phyloP scores from a whole-genome alignment of 1,140 invertebrate species.

The Octopus sinensis region DNA sequence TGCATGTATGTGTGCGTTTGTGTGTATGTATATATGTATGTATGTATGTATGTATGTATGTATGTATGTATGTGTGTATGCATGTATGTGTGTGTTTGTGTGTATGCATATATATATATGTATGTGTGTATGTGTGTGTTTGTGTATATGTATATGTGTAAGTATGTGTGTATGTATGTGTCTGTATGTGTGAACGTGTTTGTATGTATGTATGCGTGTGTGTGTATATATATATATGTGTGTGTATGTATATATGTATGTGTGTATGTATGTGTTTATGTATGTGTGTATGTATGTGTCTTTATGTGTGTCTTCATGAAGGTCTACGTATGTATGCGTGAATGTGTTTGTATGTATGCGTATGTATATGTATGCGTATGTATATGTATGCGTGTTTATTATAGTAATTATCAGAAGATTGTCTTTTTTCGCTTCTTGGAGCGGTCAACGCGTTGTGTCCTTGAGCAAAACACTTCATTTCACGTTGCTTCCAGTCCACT shows the following conservation, averaged over 20 bases:
- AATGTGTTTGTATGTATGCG: background rate
- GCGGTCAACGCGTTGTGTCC: too few species aligned
- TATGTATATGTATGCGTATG: background rate
- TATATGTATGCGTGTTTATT: background rate
- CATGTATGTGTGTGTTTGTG: background rate
- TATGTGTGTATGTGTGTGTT: background rate
- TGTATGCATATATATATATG: background rate
- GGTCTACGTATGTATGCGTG: background rate
- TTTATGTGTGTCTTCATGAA: background rate
- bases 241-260: background rate
- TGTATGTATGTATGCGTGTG: background rate
- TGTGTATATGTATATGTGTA: too few species aligned
- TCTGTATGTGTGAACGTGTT: background rate
- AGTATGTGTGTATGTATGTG: background rate
- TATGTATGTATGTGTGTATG: background rate
- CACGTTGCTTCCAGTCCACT: too few species aligned
- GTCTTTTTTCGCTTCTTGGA: too few species aligned
- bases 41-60: too few species aligned
- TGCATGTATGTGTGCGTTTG: background rate
- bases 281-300: background rate
- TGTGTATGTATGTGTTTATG: background rate
- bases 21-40: too few species aligned
- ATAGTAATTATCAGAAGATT: too few species aligned
- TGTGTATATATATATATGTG: background rate
- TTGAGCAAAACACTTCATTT: too few species aligned